Conservation (phyloP, 2,888 invertebrate species). For the Epirrhoe tristata region DNA sequence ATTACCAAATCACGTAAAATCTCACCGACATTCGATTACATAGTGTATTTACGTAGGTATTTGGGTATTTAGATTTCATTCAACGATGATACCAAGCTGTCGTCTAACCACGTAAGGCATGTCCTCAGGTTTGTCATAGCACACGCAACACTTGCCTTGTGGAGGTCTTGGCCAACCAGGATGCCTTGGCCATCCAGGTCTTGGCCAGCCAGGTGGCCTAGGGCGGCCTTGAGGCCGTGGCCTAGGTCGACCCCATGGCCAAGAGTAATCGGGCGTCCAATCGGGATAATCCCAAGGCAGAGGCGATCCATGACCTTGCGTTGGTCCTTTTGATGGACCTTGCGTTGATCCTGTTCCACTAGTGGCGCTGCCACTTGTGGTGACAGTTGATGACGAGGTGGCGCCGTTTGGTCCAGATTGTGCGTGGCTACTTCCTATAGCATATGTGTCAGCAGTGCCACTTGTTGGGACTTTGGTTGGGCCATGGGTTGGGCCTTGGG, state of each 20-base stretch:
- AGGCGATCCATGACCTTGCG: not conserved
- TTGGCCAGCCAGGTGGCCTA: not conserved
- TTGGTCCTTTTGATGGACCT: not conserved
- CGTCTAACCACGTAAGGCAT: not conserved
- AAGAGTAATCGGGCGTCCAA: not conserved
- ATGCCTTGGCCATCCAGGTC: not conserved
- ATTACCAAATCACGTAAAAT: not conserved
- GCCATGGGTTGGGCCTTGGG: not conserved
- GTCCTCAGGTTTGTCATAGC: not conserved
- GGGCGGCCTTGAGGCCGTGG: not conserved
- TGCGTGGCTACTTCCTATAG: not conserved
- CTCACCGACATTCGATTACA: not conserved
- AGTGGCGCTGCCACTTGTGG: no score
- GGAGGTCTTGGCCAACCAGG: not conserved
- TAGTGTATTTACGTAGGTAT: not conserved
- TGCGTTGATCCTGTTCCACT: not conserved
- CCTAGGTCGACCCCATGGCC: not conserved
- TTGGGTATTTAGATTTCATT: no score
- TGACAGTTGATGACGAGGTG: not conserved
- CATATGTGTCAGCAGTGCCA: not conserved
- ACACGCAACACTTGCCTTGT: not conserved
- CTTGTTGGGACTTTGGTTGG: not conserved
- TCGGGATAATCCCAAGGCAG: not conserved
- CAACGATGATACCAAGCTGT: not conserved
- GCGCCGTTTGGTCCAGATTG: not conserved